Percentiles rank a stretch among this genome's conserved stretches.
phyloP scores from a whole-genome alignment of 2,888 invertebrate genomes.

The Saturnia pavonia region DNA sequence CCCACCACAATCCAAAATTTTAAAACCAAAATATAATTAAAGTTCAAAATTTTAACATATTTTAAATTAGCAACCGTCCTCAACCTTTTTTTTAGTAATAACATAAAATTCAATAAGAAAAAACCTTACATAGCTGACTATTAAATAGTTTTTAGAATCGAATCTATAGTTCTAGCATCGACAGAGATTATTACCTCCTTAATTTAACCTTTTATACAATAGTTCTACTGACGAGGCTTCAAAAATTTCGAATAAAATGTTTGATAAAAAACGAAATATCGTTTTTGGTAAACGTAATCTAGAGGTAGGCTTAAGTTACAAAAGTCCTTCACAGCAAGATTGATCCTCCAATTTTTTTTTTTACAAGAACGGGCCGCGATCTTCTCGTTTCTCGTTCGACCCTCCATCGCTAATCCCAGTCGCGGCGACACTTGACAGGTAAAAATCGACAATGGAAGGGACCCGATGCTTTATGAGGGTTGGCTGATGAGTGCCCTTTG shows the following conservation, averaged over 20 bases:
- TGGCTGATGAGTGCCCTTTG: constrained; percentile 43
- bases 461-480: constrained; percentile 47
- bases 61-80: no score
- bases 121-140: no score
- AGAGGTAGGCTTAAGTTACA: background rate
- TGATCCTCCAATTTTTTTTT: constrained; percentile 21
- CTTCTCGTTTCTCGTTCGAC: constrained; percentile 20
- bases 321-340: constrained; percentile 16
- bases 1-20: no score
- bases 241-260: background rate
- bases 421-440: constrained; percentile 50
- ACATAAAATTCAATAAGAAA: no score
- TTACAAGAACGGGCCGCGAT: constrained; percentile 15
- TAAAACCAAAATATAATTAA: no score
- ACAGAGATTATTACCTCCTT: background rate
- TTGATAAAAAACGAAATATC: background rate
- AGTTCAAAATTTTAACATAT: no score
- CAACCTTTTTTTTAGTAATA: no score
- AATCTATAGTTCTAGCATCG: no score
- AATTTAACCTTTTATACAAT: no score
- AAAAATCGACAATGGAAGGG: constrained; percentile 51
- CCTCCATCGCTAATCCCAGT: constrained; percentile 42
- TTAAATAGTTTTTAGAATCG: no score
- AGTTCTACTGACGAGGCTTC: background rate
- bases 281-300: background rate